These are phyloP conservation scores for Kryptopterus vitreolus DNA, from an alignment of 2,797 vertebrate genomes.

Conservation along the genomic window DNA sequence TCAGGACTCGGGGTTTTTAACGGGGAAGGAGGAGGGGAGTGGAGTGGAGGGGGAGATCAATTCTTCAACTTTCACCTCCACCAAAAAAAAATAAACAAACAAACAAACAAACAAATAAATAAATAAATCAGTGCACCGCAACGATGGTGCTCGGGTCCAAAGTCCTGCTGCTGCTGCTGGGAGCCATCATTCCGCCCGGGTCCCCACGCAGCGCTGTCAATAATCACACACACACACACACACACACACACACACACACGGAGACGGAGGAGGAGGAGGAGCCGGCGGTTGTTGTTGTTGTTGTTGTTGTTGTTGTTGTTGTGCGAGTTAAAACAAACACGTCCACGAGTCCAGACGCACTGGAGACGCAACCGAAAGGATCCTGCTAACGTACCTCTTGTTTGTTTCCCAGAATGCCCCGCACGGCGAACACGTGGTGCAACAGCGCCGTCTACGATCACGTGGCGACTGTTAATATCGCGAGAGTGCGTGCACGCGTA, in stretches of 20 bases:
- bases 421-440: constrained; percentile 55
- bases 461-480: constrained; percentile 64
- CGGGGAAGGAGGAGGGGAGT: too few species aligned
- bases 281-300: too few species aligned
- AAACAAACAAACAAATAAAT: too few species aligned
- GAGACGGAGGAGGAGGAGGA: too few species aligned
- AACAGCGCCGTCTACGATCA: neutral
- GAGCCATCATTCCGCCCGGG: neutral
- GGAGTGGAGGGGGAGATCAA: too few species aligned
- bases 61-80: neutral
- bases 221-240: too few species aligned
- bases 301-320: too few species aligned
- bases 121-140: neutral
- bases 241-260: too few species aligned
- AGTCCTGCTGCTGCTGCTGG: constrained; percentile 55
- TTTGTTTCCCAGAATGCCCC: constrained; percentile 82
- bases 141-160: constrained; percentile 52
- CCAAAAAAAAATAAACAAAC: neutral
- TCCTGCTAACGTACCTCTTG: constrained; percentile 60
- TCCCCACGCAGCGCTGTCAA: neutral
- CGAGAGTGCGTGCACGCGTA: constrained; percentile 55
- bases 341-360: neutral
- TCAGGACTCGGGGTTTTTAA: too few species aligned
- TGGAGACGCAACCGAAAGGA: neutral
- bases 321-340: neutral